Evolutionary conservation across 2,113 vertebrate species (phyloP), one percentile per base, ranked within the genome.

Genomic region (Syngnathus scovelli): DNA sequence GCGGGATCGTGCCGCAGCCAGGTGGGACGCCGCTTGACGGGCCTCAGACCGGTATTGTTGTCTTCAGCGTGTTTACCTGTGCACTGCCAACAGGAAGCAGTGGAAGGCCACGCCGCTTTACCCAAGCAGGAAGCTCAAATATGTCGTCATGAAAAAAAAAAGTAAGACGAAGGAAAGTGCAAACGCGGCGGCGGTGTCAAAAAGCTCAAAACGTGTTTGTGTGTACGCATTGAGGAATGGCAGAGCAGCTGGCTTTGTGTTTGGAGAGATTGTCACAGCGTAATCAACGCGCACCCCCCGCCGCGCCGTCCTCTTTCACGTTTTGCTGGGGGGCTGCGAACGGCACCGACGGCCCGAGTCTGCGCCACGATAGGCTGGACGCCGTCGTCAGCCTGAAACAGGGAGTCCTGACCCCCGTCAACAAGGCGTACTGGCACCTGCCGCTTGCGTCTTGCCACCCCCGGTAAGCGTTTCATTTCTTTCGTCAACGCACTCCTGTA

Each of bases 401-500:
- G 0, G 2, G 11, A 10, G 5, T 56, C 56, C 69, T 4, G 56
- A 69, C 21, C 1, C 76, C 84, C 37, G 33, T 61, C 23, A 94
- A 93, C 71, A 6, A 74, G n/a, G 66, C 85, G 0, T 99, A 96
- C 73, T 97, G 96, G 96, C 90, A 95, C 43, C 86, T 90, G 1
- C 85, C 85, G 0, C 79, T 83, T n/a, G 10, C 6, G 6, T 5
- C 4, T 52, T 78, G 77, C 37, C 0, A 7, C 0, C 3, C 1
- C 5, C 7, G 39, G 65, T 67, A 43, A 58, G 46, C 9, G 7
- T 33, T 27, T 27, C 27, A 27, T 27, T 27, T 2, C 27, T 27
- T 27, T 27, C 27, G 27, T 27, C 27, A 2, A 27, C 27, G 2
- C 27, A 27, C 27, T 27, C 27, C 27, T 27, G 27, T 27, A 27